These are phyloP conservation scores for Hirudo medicinalis DNA, from an alignment of 1,140 invertebrate species.

Conservation along the genomic window DNA sequence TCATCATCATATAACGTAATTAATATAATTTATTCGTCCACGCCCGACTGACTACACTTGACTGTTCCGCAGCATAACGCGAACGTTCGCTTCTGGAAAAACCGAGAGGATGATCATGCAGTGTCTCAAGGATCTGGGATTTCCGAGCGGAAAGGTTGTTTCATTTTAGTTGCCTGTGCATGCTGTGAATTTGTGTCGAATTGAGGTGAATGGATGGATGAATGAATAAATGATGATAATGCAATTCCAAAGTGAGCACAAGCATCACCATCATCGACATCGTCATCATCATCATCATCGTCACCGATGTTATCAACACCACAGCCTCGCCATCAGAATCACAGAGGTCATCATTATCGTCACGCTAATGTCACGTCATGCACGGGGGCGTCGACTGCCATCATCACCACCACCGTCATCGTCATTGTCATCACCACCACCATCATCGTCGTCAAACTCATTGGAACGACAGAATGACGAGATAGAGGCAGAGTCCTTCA, in stretches of 20 bases:
- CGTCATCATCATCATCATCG: background rate
- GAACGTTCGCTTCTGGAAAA: constrained; percentile 94
- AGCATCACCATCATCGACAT: background rate
- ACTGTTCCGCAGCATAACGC: constrained; percentile 59
- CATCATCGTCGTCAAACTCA: background rate
- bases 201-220: background rate
- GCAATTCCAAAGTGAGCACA: background rate
- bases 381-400: too few species aligned
- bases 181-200: background rate
- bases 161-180: background rate
- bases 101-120: constrained; percentile 97
- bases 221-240: background rate
- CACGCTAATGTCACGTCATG: background rate
- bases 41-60: background rate
- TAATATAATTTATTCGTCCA: background rate
- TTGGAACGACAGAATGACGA: constrained; percentile 49
- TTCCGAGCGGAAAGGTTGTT: constrained; percentile 77
- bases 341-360: background rate
- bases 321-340: too few species aligned
- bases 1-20: background rate
- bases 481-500: constrained; percentile 85
- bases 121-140: constrained; percentile 76
- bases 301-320: background rate
- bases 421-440: background rate
- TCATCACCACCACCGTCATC: background rate